These are phyloP conservation scores for Leiothrix lutea DNA, from an alignment of 2,113 vertebrate species.

Conservation along the genomic window DNA sequence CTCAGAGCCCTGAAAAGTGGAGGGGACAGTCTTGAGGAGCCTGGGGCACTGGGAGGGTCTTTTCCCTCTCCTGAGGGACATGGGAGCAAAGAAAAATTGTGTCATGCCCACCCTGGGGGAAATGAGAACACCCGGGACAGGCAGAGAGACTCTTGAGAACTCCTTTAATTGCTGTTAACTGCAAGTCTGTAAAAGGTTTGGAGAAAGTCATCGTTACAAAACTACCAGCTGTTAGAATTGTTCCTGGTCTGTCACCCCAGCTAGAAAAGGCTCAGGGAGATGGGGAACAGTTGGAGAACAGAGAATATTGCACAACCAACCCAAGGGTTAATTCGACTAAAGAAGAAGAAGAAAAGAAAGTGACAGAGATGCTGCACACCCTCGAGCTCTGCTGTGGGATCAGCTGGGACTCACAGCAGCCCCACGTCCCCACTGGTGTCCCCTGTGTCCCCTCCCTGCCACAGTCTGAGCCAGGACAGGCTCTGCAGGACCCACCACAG, in stretches of 20 bases:
- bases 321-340: constrained; percentile 65
- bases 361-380: constrained; percentile 44
- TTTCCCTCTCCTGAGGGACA: no score
- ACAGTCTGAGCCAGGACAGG: background rate
- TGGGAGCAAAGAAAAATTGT: background rate
- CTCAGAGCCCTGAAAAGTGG: background rate
- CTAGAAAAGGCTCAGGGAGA: constrained; percentile 78
- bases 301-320: constrained; percentile 85
- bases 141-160: constrained; percentile 62
- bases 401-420: background rate
- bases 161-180: constrained; percentile 78
- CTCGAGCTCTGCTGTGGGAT: background rate
- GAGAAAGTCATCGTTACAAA: constrained; percentile 80
- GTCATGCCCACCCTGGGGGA: background rate
- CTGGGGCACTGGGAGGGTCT: accelerated
- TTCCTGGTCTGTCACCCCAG: constrained; percentile 48
- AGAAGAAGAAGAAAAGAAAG: background rate
- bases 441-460: background rate
- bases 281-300: constrained; percentile 76
- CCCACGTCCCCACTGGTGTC: background rate
- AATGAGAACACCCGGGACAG: background rate
- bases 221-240: constrained; percentile 78
- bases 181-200: constrained; percentile 79
- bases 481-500: background rate
- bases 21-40: background rate